phyloP scores from a whole-genome alignment of 2,113 vertebrate species.

The Prietella phreatophila region DNA sequence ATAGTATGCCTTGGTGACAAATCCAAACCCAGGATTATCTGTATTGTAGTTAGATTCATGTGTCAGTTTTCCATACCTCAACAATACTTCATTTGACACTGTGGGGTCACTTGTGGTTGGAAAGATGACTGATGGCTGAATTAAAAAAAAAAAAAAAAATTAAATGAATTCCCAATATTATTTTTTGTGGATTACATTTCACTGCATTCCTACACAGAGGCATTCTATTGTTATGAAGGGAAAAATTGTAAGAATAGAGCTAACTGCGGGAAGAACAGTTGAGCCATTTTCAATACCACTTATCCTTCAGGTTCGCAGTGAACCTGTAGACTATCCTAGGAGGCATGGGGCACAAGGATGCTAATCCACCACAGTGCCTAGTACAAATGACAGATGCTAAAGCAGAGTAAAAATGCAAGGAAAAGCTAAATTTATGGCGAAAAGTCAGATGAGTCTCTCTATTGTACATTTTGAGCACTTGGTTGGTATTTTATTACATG shows the following conservation, averaged over 20 bases:
- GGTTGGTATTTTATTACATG: neutral
- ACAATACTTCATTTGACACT: neutral
- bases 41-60: neutral
- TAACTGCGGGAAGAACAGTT: neutral
- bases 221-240: neutral
- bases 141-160: no score
- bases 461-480: neutral
- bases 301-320: no score
- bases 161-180: constrained; percentile 12
- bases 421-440: neutral
- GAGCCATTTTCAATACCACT: neutral
- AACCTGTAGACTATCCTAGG: no score
- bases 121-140: neutral
- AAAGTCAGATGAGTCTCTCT: neutral
- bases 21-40: neutral
- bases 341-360: no score
- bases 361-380: neutral
- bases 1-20: neutral
- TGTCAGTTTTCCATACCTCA: neutral
- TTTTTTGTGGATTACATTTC: constrained; percentile 27
- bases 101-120: neutral
- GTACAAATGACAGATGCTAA: neutral
- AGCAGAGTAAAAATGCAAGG: neutral
- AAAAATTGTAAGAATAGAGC: neutral
- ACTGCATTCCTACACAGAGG: constrained; percentile 37